These are phyloP conservation scores for Nymphalis c-album DNA, from an alignment of 2,888 invertebrate species.

Conservation along the genomic window DNA sequence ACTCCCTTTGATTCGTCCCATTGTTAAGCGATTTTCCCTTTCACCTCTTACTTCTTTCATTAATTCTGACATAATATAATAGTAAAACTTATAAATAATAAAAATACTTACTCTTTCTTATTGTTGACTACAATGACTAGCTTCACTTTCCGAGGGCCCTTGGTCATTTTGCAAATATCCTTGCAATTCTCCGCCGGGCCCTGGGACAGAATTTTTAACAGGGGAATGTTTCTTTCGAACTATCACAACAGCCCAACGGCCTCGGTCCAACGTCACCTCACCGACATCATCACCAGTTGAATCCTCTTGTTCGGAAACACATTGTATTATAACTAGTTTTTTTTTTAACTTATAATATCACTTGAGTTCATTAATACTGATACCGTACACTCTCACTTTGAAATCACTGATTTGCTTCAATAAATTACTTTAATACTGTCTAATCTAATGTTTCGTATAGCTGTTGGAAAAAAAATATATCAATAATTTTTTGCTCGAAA, in stretches of 20 bases:
- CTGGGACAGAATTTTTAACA: slow-evolving; percentile 77
- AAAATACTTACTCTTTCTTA: slow-evolving; percentile 80
- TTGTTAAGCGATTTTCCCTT: too few species aligned
- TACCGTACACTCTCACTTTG: slow-evolving; percentile 49
- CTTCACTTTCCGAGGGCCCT: slow-evolving; percentile 82
- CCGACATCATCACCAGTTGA: slow-evolving; percentile 59
- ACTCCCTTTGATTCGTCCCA: too few species aligned
- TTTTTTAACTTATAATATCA: slow-evolving; percentile 44
- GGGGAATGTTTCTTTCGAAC: slow-evolving; percentile 72
- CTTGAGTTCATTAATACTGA: slow-evolving; percentile 60
- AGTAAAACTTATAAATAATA: slow-evolving; percentile 2
- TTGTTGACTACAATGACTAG: slow-evolving; percentile 83
- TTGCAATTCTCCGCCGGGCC: slow-evolving; percentile 73
- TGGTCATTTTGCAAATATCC: slow-evolving; percentile 80
- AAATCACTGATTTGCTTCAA: slow-evolving; percentile 48
- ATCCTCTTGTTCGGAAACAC: slow-evolving; percentile 57
- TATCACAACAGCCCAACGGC: slow-evolving; percentile 64
- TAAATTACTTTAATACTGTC: slow-evolving; percentile 44
- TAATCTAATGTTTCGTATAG: slow-evolving; percentile 40
- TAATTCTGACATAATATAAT: neutral
- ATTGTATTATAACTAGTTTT: slow-evolving; percentile 44
- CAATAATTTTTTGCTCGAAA: slow-evolving; percentile 32
- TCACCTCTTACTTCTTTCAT: too few species aligned
- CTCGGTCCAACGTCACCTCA: slow-evolving; percentile 65
- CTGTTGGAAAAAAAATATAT: slow-evolving; percentile 39